Conservation (phyloP, 2,113 vertebrate genomes). For the Macaca nemestrina region DNA sequence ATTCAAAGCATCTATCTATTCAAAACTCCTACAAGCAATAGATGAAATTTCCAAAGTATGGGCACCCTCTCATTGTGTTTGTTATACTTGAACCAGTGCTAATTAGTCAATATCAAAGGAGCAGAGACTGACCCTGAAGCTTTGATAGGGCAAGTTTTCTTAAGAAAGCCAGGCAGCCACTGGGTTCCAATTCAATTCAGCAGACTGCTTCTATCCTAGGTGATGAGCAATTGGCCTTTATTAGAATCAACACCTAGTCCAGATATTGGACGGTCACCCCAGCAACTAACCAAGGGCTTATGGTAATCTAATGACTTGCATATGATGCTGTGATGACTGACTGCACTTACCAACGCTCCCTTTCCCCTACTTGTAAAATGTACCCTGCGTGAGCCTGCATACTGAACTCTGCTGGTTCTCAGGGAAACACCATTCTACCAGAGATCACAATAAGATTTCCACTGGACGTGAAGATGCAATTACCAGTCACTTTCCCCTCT, state of each 20-base stretch:
- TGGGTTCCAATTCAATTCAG: neutral
- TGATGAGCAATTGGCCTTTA: neutral
- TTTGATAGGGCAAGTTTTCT: neutral
- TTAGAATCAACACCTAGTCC: neutral
- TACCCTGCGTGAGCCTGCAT: neutral
- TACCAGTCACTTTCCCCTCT: neutral
- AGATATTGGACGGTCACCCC: neutral
- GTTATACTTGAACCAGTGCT: neutral
- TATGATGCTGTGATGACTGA: neutral
- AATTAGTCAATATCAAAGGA: neutral
- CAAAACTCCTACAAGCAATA: neutral
- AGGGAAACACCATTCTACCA: neutral
- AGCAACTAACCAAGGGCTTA: neutral
- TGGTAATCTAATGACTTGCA: neutral
- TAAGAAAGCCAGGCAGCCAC: neutral
- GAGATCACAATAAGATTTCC: neutral
- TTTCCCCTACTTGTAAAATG: neutral
- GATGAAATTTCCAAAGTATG: neutral
- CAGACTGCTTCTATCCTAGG: neutral
- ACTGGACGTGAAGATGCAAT: neutral
- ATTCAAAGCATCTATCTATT: neutral
- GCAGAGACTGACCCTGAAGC: neutral
- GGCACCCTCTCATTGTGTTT: neutral
- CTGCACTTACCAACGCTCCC: neutral
- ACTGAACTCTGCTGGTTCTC: neutral